Conservation (phyloP, 1,140 invertebrate genomes). For the Caerostris extrusa region DNA sequence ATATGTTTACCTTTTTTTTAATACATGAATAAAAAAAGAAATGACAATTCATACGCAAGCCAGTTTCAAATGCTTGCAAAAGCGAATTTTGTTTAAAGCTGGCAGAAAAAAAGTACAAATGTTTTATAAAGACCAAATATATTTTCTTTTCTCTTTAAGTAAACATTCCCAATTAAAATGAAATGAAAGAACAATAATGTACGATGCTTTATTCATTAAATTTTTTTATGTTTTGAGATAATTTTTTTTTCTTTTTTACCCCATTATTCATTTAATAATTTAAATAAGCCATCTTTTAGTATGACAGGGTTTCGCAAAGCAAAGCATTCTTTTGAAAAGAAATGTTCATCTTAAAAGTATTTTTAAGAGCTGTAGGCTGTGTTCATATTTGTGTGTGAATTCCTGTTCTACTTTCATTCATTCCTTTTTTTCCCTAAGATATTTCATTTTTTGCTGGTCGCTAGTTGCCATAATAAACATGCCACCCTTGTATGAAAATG, state of each 20-base stretch:
- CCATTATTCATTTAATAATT: constrained; percentile 15
- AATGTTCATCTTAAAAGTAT: not conserved
- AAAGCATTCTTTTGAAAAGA: not conserved
- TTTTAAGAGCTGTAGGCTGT: not conserved
- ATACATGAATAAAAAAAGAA: not conserved
- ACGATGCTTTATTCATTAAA: not conserved
- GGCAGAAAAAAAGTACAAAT: not conserved
- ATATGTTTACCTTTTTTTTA: no score
- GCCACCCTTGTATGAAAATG: no score
- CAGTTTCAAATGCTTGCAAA: not conserved
- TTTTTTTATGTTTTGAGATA: not conserved
- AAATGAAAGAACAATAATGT: not conserved
- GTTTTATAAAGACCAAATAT: not conserved
- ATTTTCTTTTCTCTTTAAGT: not conserved
- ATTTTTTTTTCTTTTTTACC: not conserved
- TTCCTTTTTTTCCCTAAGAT: no score
- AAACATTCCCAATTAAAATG: constrained; percentile 16
- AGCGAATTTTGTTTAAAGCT: not conserved
- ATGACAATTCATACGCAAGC: not conserved
- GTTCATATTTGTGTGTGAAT: not conserved
- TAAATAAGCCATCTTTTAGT: constrained; percentile 17
- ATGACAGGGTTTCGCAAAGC: not conserved
- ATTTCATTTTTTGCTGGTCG: no score
- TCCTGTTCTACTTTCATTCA: not conserved
- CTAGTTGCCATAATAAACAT: no score